Evolutionary conservation across 2,113 vertebrate species (phyloP).

Genomic region (Dromiciops gliroides): DNA sequence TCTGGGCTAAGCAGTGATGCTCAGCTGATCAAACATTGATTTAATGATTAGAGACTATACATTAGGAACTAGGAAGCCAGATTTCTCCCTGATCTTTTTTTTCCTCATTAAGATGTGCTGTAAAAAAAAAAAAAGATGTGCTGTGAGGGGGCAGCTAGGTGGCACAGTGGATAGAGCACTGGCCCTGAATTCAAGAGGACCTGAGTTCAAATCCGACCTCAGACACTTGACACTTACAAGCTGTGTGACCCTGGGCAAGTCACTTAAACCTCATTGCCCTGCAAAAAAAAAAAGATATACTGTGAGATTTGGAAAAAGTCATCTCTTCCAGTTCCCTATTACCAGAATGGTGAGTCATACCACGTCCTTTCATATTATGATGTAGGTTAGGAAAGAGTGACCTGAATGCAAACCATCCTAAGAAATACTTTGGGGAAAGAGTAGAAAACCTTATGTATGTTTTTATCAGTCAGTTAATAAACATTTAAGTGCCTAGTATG

Average conservation of each 20-base stretch:
- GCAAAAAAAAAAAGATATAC: too few species aligned
- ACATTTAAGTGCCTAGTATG: neutral
- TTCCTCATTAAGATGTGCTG: constrained; percentile 1
- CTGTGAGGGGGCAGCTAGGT: too few species aligned
- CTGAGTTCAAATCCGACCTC: too few species aligned
- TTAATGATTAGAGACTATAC: constrained; percentile 31
- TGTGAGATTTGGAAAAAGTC: constrained; percentile 8
- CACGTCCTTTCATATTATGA: neutral
- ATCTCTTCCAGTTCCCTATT: neutral
- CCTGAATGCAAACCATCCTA: neutral
- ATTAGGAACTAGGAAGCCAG: constrained; percentile 7
- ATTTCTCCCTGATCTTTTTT: neutral
- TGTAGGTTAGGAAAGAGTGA: neutral
- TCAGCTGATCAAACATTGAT: neutral
- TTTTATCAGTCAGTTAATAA: neutral
- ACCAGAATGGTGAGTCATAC: neutral
- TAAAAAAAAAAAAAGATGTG: too few species aligned
- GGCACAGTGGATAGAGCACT: too few species aligned
- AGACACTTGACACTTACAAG: too few species aligned
- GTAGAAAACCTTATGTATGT: neutral
- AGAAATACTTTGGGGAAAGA: neutral
- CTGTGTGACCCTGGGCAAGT: too few species aligned
- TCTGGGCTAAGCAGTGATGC: constrained; percentile 12
- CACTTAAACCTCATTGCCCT: too few species aligned
- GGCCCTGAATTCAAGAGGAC: too few species aligned